These are phyloP conservation scores for Phymorhynchus buccinoides DNA, from an alignment of 1,140 invertebrate genomes.

Conservation along the genomic window DNA sequence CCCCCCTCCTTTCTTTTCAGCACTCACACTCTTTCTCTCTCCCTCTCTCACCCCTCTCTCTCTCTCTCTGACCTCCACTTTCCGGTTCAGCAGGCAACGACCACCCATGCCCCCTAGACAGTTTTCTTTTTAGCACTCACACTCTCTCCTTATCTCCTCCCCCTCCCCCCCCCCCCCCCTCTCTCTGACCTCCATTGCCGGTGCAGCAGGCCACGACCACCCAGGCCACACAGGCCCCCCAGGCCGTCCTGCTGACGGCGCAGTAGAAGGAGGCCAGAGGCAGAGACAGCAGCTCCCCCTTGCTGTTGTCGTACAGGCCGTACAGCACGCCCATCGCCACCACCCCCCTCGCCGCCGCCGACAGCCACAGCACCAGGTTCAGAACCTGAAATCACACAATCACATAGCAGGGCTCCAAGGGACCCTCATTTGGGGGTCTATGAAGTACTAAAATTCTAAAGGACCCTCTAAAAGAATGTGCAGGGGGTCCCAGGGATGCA, in stretches of 20 bases:
- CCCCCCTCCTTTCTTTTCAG: too few species aligned
- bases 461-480: too few species aligned
- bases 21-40: too few species aligned
- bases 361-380: conserved; percentile 46
- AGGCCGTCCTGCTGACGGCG: conserved; percentile 66
- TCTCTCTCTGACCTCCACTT: neutral
- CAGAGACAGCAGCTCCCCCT: conserved; percentile 42
- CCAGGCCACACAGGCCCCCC: conserved; percentile 72
- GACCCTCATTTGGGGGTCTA: too few species aligned
- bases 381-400: neutral
- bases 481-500: too few species aligned
- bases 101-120: too few species aligned
- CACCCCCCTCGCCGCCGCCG: conserved; percentile 45
- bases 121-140: too few species aligned
- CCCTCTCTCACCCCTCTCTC: too few species aligned
- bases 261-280: conserved; percentile 52
- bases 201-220: conserved; percentile 71
- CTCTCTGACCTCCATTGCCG: conserved; percentile 49
- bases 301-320: conserved; percentile 53
- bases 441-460: too few species aligned
- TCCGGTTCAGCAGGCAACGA: too few species aligned
- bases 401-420: too few species aligned
- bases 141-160: neutral
- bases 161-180: too few species aligned
- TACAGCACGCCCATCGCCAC: conserved; percentile 53